Conservation (phyloP, 1,140 invertebrate species). For the Polypedilum pembai region DNA sequence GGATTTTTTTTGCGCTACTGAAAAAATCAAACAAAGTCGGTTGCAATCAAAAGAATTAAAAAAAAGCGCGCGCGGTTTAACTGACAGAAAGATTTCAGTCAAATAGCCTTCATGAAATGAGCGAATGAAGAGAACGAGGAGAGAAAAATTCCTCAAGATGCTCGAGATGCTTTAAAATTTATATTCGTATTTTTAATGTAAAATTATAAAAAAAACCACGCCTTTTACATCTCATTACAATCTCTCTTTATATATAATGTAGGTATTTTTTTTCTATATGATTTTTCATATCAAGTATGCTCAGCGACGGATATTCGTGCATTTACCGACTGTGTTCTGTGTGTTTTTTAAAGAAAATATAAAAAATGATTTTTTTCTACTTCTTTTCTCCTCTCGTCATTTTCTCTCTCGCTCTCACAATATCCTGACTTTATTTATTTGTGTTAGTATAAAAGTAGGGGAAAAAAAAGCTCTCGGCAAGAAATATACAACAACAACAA, state of each 20-base stretch:
- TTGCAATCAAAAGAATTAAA: slow-evolving; percentile 24
- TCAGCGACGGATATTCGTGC: slow-evolving; percentile 24
- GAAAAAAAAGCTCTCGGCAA: slow-evolving; percentile 24
- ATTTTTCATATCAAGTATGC: slow-evolving; percentile 26
- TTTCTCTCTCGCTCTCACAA: background rate
- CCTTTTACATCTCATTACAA: slow-evolving; percentile 26
- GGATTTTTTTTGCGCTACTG: background rate
- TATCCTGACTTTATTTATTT: background rate
- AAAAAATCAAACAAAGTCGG: slow-evolving; percentile 19
- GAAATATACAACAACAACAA: background rate
- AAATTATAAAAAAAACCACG: slow-evolving; percentile 28
- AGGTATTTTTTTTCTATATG: slow-evolving; percentile 26
- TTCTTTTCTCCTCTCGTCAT: background rate
- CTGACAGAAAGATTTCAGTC: background rate
- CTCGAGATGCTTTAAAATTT: slow-evolving; percentile 7
- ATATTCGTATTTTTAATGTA: slow-evolving; percentile 26
- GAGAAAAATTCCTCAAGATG: slow-evolving; percentile 4
- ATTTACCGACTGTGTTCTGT: too few species aligned
- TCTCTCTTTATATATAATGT: background rate
- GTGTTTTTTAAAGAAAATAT: slow-evolving; percentile 24
- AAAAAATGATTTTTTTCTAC: background rate
- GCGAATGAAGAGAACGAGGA: slow-evolving; percentile 19
- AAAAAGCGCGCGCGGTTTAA: slow-evolving; percentile 22
- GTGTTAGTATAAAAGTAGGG: slow-evolving; percentile 23
- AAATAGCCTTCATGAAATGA: background rate